Evolutionary conservation across 2,797 vertebrate genomes (phyloP).

Genomic region (Xenentodon cancila): DNA sequence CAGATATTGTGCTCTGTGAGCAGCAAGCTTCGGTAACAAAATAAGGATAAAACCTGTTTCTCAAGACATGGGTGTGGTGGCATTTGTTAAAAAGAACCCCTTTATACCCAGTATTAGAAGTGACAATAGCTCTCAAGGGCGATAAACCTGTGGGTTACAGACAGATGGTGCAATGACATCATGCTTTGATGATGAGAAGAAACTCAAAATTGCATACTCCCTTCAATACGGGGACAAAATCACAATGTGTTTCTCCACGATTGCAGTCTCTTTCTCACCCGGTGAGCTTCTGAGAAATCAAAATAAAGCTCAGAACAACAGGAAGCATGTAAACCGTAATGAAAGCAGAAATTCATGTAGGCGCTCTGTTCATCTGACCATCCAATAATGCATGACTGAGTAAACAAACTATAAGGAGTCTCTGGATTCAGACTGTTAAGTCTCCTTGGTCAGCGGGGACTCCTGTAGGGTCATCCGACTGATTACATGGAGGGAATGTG

Average conservation of each 20-base stretch:
- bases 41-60: neutral
- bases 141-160: too few relatives aligned
- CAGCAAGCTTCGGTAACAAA: neutral
- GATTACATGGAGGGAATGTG: slow-evolving; percentile 33
- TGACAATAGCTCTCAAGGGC: slow-evolving; percentile 34
- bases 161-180: neutral
- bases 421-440: slow-evolving; percentile 8
- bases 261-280: neutral
- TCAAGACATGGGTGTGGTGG: too few relatives aligned
- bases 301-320: neutral
- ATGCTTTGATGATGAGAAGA: too few relatives aligned
- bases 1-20: slow-evolving; percentile 2
- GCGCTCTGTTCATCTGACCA: neutral
- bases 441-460: slow-evolving; percentile 30
- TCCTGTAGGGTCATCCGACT: slow-evolving; percentile 28
- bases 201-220: neutral
- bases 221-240: slow-evolving; percentile 8
- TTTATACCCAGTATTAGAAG: neutral
- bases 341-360: neutral
- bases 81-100: too few relatives aligned
- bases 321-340: neutral
- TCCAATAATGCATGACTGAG: slow-evolving; percentile 11
- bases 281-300: too few relatives aligned
- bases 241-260: neutral
- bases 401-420: slow-evolving; percentile 23